Base-by-base conservation (phyloP, 2,888 invertebrate species). In the Drosophila formosana region DNA sequence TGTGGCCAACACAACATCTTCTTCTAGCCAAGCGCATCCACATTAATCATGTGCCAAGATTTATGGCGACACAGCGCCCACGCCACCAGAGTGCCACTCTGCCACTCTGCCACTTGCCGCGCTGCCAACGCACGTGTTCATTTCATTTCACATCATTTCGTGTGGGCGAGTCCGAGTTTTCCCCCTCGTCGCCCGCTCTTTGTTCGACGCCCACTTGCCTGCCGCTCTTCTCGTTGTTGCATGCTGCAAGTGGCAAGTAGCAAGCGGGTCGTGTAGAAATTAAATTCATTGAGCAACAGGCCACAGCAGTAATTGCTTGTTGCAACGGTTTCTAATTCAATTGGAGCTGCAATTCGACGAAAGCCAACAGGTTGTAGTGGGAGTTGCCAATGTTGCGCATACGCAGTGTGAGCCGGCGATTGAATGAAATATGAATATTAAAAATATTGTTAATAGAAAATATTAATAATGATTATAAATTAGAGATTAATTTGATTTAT, bases 41-140 rank as follows among this genome's bases (percentile, higher is more conserved):
- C 87, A 82, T 82, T 79, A 81, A 86, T 82, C 87, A 86, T 74
- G 81, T 63, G 81, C 43, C 28, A 67, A 86, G 86, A 82, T 82
- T 86, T 82, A 86, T 86, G 82, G 79, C 77, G 55, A 76, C 75
- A 51, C 74, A 63, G 65, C 81, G 86, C 82, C 86, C 83, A 82
- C 87, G 79, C 51, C 32, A 41, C 50, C 39, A 47, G 9, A 49
- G 13, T 18, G 39, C 39, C 39, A 11, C 57, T 11, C 37, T 37
- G n/a, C 34, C 34, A n/a, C 34, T 34, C n/a, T 18, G 9, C 57
- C 34, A 37, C 39, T 41, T 18, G 39, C 39, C 18, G 4, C 49
- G 43, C 55, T 34, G 43, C 43, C 43, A 43, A 72, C 61, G 77
- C 77, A 77, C 75, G 77, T 73, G 73, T 60, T 64, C 43, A 66